Conservation (phyloP, 2,888 invertebrate genomes). For the Drosophila emarginata region DNA sequence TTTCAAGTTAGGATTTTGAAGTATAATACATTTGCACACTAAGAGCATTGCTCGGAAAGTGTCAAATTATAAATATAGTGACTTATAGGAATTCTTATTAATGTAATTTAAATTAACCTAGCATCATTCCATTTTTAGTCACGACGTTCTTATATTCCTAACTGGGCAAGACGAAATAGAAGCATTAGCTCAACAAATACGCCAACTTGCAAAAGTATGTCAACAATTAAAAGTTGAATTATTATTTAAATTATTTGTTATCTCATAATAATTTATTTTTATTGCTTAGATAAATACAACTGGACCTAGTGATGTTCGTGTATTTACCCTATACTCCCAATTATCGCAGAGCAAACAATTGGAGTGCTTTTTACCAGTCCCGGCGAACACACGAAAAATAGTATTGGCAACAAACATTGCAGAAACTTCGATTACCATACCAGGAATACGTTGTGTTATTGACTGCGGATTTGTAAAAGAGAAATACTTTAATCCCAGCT, state of each 20-base stretch:
- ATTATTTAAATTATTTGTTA: not conserved
- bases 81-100: too few relatives aligned
- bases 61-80: too few relatives aligned
- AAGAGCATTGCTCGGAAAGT: not conserved
- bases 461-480: slow-evolving; percentile 96
- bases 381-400: slow-evolving; percentile 91
- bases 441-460: slow-evolving; percentile 94
- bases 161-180: slow-evolving; percentile 99
- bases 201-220: slow-evolving; percentile 86
- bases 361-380: slow-evolving; percentile 90
- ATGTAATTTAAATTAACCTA: not conserved
- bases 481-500: slow-evolving; percentile 90
- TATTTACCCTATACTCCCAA: slow-evolving; percentile 95
- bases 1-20: not conserved
- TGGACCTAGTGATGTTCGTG: slow-evolving; percentile 86
- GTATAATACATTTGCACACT: not conserved
- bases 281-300: slow-evolving; percentile 83
- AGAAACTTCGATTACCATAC: slow-evolving; percentile 98
- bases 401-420: slow-evolving; percentile 98
- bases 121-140: slow-evolving; percentile 84
- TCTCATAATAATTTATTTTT: slow-evolving; percentile 5
- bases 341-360: slow-evolving; percentile 93
- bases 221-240: not conserved
- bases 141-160: slow-evolving; percentile 95
- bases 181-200: slow-evolving; percentile 89